Base-by-base conservation (phyloP, 2,888 invertebrate genomes). In the Trichopoda pennipes region DNA sequence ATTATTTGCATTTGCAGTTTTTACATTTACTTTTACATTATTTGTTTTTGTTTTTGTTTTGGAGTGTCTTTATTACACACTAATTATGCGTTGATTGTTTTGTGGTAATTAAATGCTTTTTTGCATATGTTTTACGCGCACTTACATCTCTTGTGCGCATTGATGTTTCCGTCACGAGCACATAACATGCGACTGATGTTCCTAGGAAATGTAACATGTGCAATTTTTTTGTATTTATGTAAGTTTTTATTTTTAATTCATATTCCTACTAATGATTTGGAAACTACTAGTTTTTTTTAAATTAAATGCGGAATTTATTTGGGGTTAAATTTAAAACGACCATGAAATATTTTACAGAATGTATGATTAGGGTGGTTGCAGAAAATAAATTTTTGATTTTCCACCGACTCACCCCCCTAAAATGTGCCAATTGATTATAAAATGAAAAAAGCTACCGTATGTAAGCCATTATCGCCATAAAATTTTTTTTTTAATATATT, bases 61-160 rank as follows among this genome's bases (percentile, higher is more conserved):
- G 19, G 42, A 63, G 60, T 76, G 68, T 61, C 79, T 68, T 82
- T 76, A 79, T 82, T 76, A 69, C 63, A 68, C 82, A 83, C 73
- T 83, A 83, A 80, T 83, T 83, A 76, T 76, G 82, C 82, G 80
- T 83, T 83, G 72, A 83, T 83, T 83, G 76, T 83, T 83, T 82
- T 80, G 83, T 53, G 76, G 80, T 74, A 83, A 83, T 80, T 77
- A 78, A 81, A 81, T 78, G 78, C 53, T 66, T 70, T 81, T 81
- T 61, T 78, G 69, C 78, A 78, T 58, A 49, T 69, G 73, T 78
- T 81, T 78, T 56, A 78, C 35, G 78, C 81, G 66, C 70, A 81
- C 78, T 81, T 74, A 75, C 78, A 78, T 70, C 64, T 60, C 64
- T 66, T 58, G 28, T 78, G 56, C 58, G 12, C 42, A 17, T 73